Percentiles rank a stretch among this genome's conserved stretches.
Evolutionary conservation across 2,113 vertebrate species (phyloP).

Genomic region (Lasiurus borealis): DNA sequence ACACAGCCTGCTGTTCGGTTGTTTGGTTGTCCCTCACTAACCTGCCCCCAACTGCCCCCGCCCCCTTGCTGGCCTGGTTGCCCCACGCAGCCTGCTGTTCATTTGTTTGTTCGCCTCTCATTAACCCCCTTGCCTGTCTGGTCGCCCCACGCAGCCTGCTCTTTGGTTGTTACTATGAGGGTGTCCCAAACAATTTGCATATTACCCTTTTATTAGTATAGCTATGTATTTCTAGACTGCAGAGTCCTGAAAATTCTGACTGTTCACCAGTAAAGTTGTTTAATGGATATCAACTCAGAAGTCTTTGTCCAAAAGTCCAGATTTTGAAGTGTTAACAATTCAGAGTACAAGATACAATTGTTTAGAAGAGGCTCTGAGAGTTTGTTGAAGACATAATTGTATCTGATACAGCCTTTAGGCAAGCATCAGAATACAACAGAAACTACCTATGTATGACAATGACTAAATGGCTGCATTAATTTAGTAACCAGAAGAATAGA

Average conservation of each 20-base stretch:
- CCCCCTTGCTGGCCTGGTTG: no score
- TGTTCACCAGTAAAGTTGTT: slow-evolving; percentile 14
- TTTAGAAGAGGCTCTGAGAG: not conserved
- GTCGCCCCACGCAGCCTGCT: no score
- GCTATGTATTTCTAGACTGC: not conserved
- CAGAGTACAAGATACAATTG: not conserved
- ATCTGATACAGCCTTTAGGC: slow-evolving; percentile 1
- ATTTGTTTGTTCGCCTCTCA: no score
- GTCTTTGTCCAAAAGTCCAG: slow-evolving; percentile 3
- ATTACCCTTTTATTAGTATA: no score
- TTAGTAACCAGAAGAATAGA: slow-evolving; percentile 37
- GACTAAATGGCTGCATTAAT: slow-evolving; percentile 29
- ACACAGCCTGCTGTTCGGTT: no score
- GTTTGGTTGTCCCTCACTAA: no score
- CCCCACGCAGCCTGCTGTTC: no score
- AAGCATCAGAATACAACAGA: slow-evolving; percentile 34
- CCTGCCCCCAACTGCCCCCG: no score
- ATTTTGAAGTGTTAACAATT: slow-evolving; percentile 54
- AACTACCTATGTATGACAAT: slow-evolving; percentile 19
- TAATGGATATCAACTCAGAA: slow-evolving; percentile 30
- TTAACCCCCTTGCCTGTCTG: no score
- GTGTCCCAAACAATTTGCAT: no score
- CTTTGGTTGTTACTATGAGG: no score
- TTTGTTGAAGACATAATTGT: slow-evolving; percentile 26
- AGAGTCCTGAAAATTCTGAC: slow-evolving; percentile 7